phyloP scores from a whole-genome alignment of 2,113 vertebrate genomes.

The Sinosuthora webbiana region DNA sequence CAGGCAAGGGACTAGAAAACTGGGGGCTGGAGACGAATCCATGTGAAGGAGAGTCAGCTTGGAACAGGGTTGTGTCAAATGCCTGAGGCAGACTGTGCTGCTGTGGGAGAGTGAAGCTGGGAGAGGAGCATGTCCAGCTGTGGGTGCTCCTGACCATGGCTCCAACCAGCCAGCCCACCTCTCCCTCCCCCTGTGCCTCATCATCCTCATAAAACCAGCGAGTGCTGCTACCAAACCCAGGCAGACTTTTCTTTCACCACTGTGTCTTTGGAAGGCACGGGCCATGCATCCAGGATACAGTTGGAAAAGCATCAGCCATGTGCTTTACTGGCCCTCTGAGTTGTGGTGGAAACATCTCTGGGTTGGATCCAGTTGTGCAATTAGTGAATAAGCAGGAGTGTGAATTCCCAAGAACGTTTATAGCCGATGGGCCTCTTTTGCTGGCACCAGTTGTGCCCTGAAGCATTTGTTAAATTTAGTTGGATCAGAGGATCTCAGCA shows the following conservation, averaged over 20 bases:
- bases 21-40: neutral
- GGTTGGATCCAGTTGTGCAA: slow-evolving; percentile 25
- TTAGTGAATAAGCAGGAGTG: slow-evolving; percentile 27
- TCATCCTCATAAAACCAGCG: accelerated
- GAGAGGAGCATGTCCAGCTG: neutral
- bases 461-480: slow-evolving; percentile 49
- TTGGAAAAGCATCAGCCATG: neutral
- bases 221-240: neutral
- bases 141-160: neutral
- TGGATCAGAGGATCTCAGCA: neutral
- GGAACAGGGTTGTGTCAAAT: neutral
- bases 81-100: neutral
- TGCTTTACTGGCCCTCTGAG: neutral
- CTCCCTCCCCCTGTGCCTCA: neutral
- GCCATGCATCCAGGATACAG: neutral
- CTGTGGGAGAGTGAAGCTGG: neutral
- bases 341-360: slow-evolving; percentile 19
- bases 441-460: neutral
- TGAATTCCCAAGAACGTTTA: slow-evolving; percentile 34
- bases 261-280: neutral
- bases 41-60: neutral
- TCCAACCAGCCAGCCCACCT: neutral
- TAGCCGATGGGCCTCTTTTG: neutral
- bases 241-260: neutral
- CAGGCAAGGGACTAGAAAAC: neutral